Conservation (phyloP, 2,113 vertebrate species). For the Poicephalus gulielmi region DNA sequence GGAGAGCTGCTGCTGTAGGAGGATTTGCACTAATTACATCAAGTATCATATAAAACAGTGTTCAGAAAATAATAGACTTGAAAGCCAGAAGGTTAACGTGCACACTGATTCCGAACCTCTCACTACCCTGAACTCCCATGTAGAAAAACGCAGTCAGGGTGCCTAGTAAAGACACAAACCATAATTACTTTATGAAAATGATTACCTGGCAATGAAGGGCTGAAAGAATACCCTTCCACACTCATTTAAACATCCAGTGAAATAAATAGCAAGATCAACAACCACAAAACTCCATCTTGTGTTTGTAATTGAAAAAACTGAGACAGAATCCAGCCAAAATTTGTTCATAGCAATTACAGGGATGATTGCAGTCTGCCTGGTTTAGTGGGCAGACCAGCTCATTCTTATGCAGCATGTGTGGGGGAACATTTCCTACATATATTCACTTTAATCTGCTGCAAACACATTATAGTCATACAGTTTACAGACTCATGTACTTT, state of each 20-base stretch:
- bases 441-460: not conserved
- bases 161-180: not conserved
- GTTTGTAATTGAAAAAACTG: not conserved
- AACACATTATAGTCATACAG: not conserved
- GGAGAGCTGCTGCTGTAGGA: not conserved
- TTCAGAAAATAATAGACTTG: not conserved
- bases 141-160: not conserved
- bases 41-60: not conserved
- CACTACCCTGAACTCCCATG: not conserved
- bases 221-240: not conserved
- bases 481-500: not conserved
- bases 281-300: not conserved
- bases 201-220: not conserved
- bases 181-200: not conserved
- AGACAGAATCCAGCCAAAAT: not conserved
- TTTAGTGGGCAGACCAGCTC: not conserved
- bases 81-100: not conserved
- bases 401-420: not conserved
- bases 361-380: not conserved
- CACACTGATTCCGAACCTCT: not conserved
- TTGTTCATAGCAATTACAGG: not conserved
- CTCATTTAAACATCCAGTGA: not conserved
- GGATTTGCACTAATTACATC: slow-evolving; percentile 29
- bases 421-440: not conserved
- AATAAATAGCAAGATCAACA: not conserved